A percentile compares a stretch with the other conserved stretches of the same genome.
phyloP scores from a whole-genome alignment of 1,140 invertebrate genomes.

The Capitella teleta region DNA sequence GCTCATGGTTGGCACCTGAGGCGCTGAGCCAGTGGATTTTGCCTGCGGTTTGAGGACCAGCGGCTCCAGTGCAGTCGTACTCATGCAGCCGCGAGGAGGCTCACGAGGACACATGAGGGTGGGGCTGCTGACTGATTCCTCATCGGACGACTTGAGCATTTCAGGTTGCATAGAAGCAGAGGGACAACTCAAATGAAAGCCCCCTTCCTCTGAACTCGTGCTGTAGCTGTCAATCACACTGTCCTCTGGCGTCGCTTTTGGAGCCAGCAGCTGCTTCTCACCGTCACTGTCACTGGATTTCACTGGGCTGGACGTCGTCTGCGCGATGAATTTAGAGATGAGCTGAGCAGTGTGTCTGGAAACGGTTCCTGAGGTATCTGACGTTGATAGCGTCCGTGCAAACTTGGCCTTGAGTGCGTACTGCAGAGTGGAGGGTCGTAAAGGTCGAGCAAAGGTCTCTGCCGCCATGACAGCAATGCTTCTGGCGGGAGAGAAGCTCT shows the following conservation, averaged over 20 bases:
- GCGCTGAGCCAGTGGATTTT: not conserved
- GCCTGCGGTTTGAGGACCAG: not conserved
- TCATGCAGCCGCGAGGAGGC: too few relatives aligned
- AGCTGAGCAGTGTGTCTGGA: too few relatives aligned
- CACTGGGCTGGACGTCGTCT: not conserved
- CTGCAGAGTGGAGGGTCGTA: too few relatives aligned
- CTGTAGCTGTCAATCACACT: constrained; percentile 11
- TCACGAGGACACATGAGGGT: too few relatives aligned
- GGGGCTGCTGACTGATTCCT: too few relatives aligned
- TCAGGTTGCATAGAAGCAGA: constrained; percentile 7
- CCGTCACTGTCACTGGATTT: not conserved
- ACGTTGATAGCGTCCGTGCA: too few relatives aligned
- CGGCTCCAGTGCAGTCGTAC: not conserved
- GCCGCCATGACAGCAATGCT: too few relatives aligned
- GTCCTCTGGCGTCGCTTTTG: constrained; percentile 11
- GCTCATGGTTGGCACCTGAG: not conserved
- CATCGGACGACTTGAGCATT: not conserved
- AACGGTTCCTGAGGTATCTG: too few relatives aligned
- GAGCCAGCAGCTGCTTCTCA: constrained; percentile 3
- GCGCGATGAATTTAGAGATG: too few relatives aligned
- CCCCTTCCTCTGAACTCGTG: constrained; percentile 7
- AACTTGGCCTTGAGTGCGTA: too few relatives aligned
- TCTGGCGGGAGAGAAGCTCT: too few relatives aligned
- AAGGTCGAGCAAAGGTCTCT: too few relatives aligned
- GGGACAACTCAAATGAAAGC: not conserved